Percentiles rank a stretch among this genome's conserved stretches.
phyloP scores from a whole-genome alignment of 2,888 invertebrate genomes.

The Linyphia triangularis region DNA sequence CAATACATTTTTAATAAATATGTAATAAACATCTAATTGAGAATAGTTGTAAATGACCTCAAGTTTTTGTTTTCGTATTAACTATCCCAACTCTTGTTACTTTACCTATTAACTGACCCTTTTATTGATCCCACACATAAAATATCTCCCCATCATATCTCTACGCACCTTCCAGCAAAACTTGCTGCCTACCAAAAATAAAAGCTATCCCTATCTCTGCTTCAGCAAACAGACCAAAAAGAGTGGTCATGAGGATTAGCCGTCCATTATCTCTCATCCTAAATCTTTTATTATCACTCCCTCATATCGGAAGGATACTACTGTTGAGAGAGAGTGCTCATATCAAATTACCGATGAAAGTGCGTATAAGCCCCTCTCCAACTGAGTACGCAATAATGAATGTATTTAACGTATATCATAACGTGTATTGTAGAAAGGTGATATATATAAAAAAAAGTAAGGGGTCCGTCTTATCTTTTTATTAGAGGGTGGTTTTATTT shows the following conservation, averaged over 20 bases:
- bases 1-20: no score
- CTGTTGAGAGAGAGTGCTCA: neutral
- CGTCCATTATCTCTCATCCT: constrained; percentile 43
- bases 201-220: neutral
- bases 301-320: neutral
- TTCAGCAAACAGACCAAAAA: constrained; percentile 1
- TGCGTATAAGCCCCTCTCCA: neutral
- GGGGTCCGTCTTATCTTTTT: constrained; percentile 37
- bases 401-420: constrained; percentile 58
- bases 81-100: no score
- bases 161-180: neutral
- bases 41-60: no score
- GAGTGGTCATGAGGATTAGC: constrained; percentile 45
- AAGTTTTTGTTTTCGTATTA: no score
- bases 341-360: constrained; percentile 41
- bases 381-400: constrained; percentile 26
- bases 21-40: no score
- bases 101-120: neutral
- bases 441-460: constrained; percentile 9
- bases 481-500: constrained; percentile 39
- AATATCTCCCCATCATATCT: neutral
- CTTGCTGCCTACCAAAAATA: neutral
- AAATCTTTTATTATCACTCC: constrained; percentile 41
- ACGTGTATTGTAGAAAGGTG: constrained; percentile 12
- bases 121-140: constrained; percentile 16